Evolutionary conservation across 2,797 vertebrate species (phyloP), one percentile per base, ranked within the genome.

Genomic region (Poecile montanus): DNA sequence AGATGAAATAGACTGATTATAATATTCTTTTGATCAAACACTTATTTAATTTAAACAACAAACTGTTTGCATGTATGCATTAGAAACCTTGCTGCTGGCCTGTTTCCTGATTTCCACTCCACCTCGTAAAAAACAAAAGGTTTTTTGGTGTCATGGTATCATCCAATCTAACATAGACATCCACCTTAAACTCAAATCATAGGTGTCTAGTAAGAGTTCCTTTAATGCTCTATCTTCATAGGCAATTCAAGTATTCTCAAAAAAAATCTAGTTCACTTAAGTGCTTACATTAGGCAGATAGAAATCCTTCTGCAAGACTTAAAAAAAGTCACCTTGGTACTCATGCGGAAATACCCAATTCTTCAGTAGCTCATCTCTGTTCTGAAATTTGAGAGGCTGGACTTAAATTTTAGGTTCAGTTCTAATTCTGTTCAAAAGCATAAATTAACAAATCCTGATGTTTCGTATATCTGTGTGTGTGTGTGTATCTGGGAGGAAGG

Each of bases 401-500:
- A 80, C 6, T 71, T 68, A 57, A 44, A 58, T 40, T 75, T 63
- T 44, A 65, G 4, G 15, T 61, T 72, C 62, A 42, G 22, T 53
- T 63, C 10, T 61, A 66, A 47, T 70, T 76, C 48, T 77, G 2
- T 61, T 93, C 26, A 44, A 48, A 79, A 76, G 15, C 42, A 68
- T 50, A 60, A 67, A 61, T 66, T 62, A 79, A 50, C 13, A 45
- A 48, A 60, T 73, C 36, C 27, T 45, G n/a, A 21, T 61, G 16
- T 10, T 85, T 11, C n/a, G 9, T 60, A 4, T 44, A 9, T 62
- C 13, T 79, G 1, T 34, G 20, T 2, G 0, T 58, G 0, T 6
- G 1, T 58, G 6, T 25, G 2, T 40, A 21, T 21, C 50, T 61
- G 19, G 36, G 16, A 91, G 36, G 73, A 91, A 85, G 15, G 21